Evolutionary conservation across 1,140 invertebrate genomes (phyloP), one percentile per base, ranked within the genome.

Genomic region (Xylocopa sonorina): DNA sequence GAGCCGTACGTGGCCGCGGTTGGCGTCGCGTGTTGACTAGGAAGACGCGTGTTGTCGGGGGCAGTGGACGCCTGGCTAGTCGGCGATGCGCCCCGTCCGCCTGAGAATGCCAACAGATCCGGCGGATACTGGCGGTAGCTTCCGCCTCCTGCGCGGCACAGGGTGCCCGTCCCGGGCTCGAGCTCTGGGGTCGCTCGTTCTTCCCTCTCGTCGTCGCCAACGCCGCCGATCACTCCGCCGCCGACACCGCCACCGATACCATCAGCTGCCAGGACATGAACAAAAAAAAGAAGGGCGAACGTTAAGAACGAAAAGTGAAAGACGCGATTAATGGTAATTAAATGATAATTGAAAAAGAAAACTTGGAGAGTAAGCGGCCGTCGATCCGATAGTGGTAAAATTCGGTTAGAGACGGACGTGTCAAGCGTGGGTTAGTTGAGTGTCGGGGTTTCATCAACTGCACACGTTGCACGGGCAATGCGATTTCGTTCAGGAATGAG

Each of bases 101-200:
- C 90, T 10, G 96, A 96, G 84, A 97, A 97, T 0, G 97, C 95
- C 53, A 98, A 91, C 41, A 98, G 92, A 84, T 98, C 97, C 0
- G 97, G 97, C 34, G 97, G 97, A 87, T 96, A 96, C 41, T 94
- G 93, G 0, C 94, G 93, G 41, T 94, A 94, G 80, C 93, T 93
- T 10, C 92, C 89, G 68, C 93, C 34, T 32, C 62, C 69, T 91
- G 92, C 79, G 21, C 90, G 88, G 0, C 82, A 91, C 83, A 87
- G 92, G 84, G 87, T 94, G 90, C 48, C 94, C 41, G 81, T 73
- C 62, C 85, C 87, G 43, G 57, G 34, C 92, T 92, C 79, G 34
- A 90, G 88, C 1, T 85, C 91, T 78, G 86, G 93, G 85, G 87
- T 94, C 88, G 55, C 94, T 38, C 58, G 87, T 78, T 75, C 84